phyloP scores from a whole-genome alignment of 64 coral and sea anemone species.

The Pachyseris speciosa region DNA sequence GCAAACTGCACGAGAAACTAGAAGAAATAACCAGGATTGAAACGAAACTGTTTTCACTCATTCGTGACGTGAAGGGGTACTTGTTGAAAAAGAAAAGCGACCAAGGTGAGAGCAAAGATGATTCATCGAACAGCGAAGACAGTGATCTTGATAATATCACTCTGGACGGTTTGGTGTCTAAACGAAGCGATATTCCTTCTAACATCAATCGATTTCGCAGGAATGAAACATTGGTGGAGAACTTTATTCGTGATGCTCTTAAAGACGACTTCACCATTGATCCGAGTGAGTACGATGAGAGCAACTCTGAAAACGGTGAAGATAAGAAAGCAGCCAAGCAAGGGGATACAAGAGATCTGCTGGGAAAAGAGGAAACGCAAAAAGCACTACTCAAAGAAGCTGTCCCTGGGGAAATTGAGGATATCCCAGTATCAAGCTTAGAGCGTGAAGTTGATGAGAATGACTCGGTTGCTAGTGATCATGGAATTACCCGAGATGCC shows the following conservation, averaged over 20 bases:
- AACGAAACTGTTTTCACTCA: constrained; percentile 26
- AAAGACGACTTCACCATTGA: constrained; percentile 52
- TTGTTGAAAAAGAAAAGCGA: constrained; percentile 56
- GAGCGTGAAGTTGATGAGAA: constrained; percentile 69
- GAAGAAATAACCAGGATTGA: constrained; percentile 45
- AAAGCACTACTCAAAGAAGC: constrained; percentile 50
- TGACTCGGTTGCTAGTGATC: constrained; percentile 61
- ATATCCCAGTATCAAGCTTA: constrained; percentile 67
- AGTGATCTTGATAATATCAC: constrained; percentile 14
- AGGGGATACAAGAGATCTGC: constrained; percentile 64
- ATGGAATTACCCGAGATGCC: constrained; percentile 56
- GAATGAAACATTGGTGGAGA: constrained; percentile 39
- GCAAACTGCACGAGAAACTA: constrained; percentile 50
- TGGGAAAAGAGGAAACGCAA: constrained; percentile 59
- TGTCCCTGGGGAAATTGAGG: constrained; percentile 58
- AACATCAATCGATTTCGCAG: constrained; percentile 41
- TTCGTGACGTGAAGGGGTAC: constrained; percentile 59
- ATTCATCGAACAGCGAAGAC: neutral
- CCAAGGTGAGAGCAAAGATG: neutral
- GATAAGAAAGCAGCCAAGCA: constrained; percentile 17
- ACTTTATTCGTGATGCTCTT: constrained; percentile 53
- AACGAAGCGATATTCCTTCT: constrained; percentile 45
- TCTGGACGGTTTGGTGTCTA: constrained; percentile 48
- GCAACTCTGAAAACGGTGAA: neutral
- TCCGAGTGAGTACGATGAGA: neutral